These are phyloP conservation scores for Panagrolaimus sp. DNA, from an alignment of 1,140 invertebrate species.

Conservation along the genomic window DNA sequence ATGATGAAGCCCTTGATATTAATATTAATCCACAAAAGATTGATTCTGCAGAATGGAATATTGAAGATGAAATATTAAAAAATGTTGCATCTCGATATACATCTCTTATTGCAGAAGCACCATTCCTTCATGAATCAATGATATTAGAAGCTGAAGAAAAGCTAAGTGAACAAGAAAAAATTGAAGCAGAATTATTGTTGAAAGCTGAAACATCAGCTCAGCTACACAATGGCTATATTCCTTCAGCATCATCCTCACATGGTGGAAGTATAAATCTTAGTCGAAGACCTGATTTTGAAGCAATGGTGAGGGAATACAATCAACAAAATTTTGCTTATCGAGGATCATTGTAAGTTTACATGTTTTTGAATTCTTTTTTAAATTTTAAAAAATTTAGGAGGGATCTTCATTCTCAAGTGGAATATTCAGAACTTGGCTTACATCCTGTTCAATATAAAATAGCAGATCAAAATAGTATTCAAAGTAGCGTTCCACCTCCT, in stretches of 20 bases:
- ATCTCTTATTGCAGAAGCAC: conserved; percentile 63
- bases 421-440: not conserved
- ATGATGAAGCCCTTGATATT: conserved; percentile 61
- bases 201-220: conserved; percentile 76
- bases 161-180: conserved; percentile 85
- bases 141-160: conserved; percentile 89
- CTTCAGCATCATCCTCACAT: not conserved
- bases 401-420: not conserved
- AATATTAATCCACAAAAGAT: not conserved
- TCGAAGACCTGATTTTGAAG: not conserved
- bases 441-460: not conserved
- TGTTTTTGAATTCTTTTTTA: not conserved
- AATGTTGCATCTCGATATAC: conserved; percentile 63
- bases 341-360: conserved; percentile 7
- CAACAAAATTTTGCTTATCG: not conserved
- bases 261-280: not conserved
- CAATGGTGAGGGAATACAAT: not conserved
- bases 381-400: not conserved
- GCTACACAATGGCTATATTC: conserved; percentile 53
- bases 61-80: conserved; percentile 74
- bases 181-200: conserved; percentile 83
- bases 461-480: not conserved
- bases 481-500: too few species aligned
- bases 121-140: conserved; percentile 92
- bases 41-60: conserved; percentile 65